A percentile compares a stretch with the other conserved stretches of the same genome.
These are phyloP conservation scores for Ceyx margarethae DNA, from an alignment of 2,113 vertebrate species.

Conservation along the genomic window DNA sequence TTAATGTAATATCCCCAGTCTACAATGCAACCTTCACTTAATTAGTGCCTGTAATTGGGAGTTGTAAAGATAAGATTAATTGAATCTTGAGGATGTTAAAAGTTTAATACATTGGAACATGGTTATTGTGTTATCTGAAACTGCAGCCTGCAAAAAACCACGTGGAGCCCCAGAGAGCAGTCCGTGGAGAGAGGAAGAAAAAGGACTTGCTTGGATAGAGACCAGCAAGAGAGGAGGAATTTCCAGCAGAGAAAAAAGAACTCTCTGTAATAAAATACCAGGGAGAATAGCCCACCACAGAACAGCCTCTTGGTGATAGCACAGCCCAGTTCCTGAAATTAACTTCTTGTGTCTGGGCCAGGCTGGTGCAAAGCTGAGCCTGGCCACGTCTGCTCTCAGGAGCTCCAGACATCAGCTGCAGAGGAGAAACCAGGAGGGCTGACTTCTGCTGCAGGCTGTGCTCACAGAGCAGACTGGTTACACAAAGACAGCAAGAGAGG, in stretches of 20 bases:
- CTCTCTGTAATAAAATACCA: neutral
- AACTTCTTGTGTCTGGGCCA: neutral
- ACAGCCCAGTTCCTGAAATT: neutral
- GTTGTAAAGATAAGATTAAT: conserved; percentile 85
- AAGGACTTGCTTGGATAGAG: neutral
- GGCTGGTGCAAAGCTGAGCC: neutral
- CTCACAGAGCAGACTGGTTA: neutral
- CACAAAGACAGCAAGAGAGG: neutral
- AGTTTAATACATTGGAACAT: conserved; percentile 70
- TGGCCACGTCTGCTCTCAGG: neutral
- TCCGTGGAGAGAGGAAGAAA: conserved; percentile 20
- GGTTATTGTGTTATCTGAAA: conserved; percentile 70
- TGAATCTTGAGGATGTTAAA: conserved; percentile 77
- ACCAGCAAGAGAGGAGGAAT: neutral
- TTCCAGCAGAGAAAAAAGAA: neutral
- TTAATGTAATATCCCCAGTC: conserved; percentile 70
- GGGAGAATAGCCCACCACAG: neutral
- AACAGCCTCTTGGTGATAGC: neutral
- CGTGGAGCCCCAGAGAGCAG: neutral
- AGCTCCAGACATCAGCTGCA: neutral
- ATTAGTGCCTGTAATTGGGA: conserved; percentile 82
- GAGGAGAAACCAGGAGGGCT: neutral
- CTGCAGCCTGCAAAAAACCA: conserved; percentile 50
- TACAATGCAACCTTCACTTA: conserved; percentile 75
- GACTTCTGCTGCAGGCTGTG: neutral